Evolutionary conservation across 2,113 vertebrate species (phyloP).

Genomic region (Periophthalmodon schlosseri): DNA sequence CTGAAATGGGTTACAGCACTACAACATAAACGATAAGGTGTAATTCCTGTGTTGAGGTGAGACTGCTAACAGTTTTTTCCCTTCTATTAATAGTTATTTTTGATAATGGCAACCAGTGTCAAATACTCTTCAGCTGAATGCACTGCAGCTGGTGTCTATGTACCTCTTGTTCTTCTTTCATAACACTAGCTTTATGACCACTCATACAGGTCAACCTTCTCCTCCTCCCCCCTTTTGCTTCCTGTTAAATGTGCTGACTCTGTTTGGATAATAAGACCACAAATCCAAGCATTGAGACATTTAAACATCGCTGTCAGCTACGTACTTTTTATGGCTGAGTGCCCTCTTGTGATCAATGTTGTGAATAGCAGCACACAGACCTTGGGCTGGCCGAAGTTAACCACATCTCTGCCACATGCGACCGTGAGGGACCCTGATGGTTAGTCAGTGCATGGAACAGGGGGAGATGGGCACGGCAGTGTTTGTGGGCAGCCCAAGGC

Average conservation of each 20-base stretch:
- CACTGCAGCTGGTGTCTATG: background rate
- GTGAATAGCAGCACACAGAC: slow-evolving; percentile 14
- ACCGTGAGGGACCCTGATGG: slow-evolving; percentile 60
- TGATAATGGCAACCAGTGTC: slow-evolving; percentile 23
- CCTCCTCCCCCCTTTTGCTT: slow-evolving; percentile 32
- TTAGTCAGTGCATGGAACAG: slow-evolving; percentile 46
- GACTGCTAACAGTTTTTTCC: too few relatives aligned
- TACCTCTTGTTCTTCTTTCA: slow-evolving; percentile 14
- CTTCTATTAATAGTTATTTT: background rate
- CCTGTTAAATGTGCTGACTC: slow-evolving; percentile 60
- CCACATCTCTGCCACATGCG: slow-evolving; percentile 69
- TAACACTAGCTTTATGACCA: slow-evolving; percentile 30
- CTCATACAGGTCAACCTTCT: background rate
- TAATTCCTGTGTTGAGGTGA: too few relatives aligned
- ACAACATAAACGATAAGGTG: too few relatives aligned
- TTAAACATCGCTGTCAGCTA: background rate
- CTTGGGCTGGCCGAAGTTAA: slow-evolving; percentile 17
- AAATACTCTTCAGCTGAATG: too few relatives aligned
- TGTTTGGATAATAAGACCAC: slow-evolving; percentile 51
- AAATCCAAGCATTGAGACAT: background rate
- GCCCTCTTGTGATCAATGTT: slow-evolving; percentile 57
- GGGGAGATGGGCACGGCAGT: slow-evolving; percentile 39
- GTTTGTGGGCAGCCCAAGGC: slow-evolving; percentile 66
- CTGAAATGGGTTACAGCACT: background rate
- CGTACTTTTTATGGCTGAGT: slow-evolving; percentile 44